Evolutionary conservation across 1,140 invertebrate genomes (phyloP).

Genomic region (Pachyrhynchus sulphureomaculatus): DNA sequence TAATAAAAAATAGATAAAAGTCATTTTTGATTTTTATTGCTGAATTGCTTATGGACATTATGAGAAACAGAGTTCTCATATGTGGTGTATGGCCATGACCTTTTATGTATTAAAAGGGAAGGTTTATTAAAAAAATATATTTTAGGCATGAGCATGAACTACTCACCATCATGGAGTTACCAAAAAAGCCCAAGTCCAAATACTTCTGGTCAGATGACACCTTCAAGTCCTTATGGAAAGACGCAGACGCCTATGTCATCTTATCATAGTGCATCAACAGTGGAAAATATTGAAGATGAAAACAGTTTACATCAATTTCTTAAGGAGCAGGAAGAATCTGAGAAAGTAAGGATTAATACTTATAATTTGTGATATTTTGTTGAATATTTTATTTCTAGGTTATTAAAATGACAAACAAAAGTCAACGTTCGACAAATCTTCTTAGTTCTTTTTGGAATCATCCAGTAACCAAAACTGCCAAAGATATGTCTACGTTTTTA

Average conservation of each 20-base stretch:
- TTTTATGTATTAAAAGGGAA: too few species aligned
- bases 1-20: slow-evolving; percentile 18
- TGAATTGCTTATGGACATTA: too few species aligned
- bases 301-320: slow-evolving; percentile 52
- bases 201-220: slow-evolving; percentile 33
- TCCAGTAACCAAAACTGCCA: slow-evolving; percentile 55
- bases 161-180: slow-evolving; percentile 43
- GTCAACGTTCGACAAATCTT: slow-evolving; percentile 37
- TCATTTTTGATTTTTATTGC: too few species aligned
- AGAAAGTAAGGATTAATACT: slow-evolving; percentile 28
- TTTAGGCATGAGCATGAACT: slow-evolving; percentile 43
- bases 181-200: slow-evolving; percentile 27
- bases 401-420: slow-evolving; percentile 32
- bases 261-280: slow-evolving; percentile 44
- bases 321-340: slow-evolving; percentile 42
- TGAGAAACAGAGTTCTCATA: too few species aligned
- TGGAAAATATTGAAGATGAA: slow-evolving; percentile 54
- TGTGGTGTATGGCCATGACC: too few species aligned
- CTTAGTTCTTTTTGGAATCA: slow-evolving; percentile 61
- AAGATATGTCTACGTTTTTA: slow-evolving; percentile 57
- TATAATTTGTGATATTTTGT: too few species aligned
- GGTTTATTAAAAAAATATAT: slow-evolving; percentile 1
- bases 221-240: slow-evolving; percentile 35
- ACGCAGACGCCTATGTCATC: slow-evolving; percentile 37
- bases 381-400: slow-evolving; percentile 24